Evolutionary conservation across 2,888 invertebrate species (phyloP), one percentile per base, ranked within the genome.

Genomic region (Brachylomia viminalis): DNA sequence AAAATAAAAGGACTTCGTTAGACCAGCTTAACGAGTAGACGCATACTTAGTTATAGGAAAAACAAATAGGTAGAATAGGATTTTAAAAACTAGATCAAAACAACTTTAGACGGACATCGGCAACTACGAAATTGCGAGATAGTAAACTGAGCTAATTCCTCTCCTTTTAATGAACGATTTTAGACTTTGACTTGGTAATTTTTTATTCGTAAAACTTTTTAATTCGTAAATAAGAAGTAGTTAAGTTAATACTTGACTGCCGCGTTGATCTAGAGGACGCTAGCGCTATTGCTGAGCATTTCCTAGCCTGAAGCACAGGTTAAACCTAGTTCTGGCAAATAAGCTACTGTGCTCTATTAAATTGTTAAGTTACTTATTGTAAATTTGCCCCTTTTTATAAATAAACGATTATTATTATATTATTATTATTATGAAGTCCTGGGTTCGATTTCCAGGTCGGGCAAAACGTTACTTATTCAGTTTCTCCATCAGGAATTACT

Each of bases 21-120:
- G 52, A 70, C 42, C 49, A 70, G 70, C 62, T 70, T 49, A 49
- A 49, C 42, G 79, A 62, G 27, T 54, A 49, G n/a, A 69, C 47
- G 30, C 30, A 38, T 61, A 78, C 33, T 17, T 52, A 33, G 23
- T 10, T 33, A 52, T 5, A 71, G 15, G 33, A 38, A 78, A 52
- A 67, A 68, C 27, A 15, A 77, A 77, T 8, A 23, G 13, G 20
- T 47, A 54, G 20, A 52, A 49, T 20, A 17, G n/a, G 61, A 61
- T 20, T 62, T 77, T 38, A 2, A 69, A 30, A 77, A 70, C 70
- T 56, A 49, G 30, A 47, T 54, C 38, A 68, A 61, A 27, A 52
- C 54, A 61, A 65, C 52, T 65, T 77, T 13, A 2, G 7, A 79
- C 27, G 47, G 76, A 64, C 38, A 64, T 62, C 38, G 38, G 59